A percentile compares a stretch with the other conserved stretches of the same genome.
Conservation (phyloP, 1,140 invertebrate species). For the Aricia agestis region DNA sequence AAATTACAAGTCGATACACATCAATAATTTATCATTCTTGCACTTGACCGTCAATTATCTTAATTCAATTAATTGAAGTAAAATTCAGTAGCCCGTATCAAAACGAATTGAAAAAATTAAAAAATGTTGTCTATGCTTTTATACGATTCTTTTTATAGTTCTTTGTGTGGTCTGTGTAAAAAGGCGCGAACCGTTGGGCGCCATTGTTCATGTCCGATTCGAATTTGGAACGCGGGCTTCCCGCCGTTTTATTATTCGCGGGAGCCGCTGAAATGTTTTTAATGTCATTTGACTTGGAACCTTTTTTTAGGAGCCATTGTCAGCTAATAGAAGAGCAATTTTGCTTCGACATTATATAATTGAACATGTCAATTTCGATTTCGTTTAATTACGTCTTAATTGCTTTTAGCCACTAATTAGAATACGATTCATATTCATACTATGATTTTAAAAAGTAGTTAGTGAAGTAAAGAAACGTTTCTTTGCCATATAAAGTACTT, state of each 20-base stretch:
- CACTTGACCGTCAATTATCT: conserved; percentile 8
- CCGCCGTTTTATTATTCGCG: conserved; percentile 64
- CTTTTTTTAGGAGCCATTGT: conserved; percentile 32
- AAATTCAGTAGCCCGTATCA: conserved; percentile 52
- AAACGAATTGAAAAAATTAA: conserved; percentile 36
- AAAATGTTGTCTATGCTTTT: conserved; percentile 38
- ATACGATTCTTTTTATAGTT: conserved; percentile 51
- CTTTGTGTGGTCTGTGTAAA: conserved; percentile 51
- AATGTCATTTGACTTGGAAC: conserved; percentile 48
- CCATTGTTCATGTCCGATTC: conserved; percentile 60
- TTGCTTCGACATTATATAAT: not conserved
- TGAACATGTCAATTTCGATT: too few species aligned
- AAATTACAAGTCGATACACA: not conserved
- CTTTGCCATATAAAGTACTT: too few species aligned
- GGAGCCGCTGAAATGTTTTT: conserved; percentile 52
- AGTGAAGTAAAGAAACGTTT: too few species aligned
- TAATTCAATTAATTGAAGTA: conserved; percentile 44
- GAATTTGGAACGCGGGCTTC: conserved; percentile 58
- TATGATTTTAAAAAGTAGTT: too few species aligned
- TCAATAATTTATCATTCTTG: not conserved
- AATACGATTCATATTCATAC: too few species aligned
- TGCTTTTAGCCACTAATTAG: too few species aligned
- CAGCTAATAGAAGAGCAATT: conserved; percentile 5
- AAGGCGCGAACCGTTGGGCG: conserved; percentile 58
- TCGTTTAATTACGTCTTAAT: too few species aligned